These are phyloP conservation scores for Alentia gelatinosa DNA, from an alignment of 2,888 invertebrate genomes.

Conservation along the genomic window DNA sequence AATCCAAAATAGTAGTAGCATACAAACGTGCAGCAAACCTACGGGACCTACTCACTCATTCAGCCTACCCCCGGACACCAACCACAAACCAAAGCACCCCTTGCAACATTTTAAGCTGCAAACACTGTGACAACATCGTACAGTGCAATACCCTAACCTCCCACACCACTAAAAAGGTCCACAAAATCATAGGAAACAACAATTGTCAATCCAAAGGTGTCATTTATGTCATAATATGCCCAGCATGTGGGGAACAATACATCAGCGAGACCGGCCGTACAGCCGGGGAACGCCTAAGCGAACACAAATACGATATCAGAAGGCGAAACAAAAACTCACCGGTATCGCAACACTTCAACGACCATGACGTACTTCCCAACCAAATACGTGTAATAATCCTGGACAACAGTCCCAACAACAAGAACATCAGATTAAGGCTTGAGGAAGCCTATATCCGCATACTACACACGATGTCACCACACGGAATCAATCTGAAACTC, in stretches of 20 bases:
- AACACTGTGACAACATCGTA: not conserved
- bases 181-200: not conserved
- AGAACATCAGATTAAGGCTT: no score
- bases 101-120: not conserved
- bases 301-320: not conserved
- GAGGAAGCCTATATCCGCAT: no score
- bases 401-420: no score
- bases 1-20: not conserved
- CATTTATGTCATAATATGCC: not conserved
- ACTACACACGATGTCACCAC: no score
- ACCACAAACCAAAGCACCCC: not conserved
- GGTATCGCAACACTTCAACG: not conserved
- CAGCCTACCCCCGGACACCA: not conserved
- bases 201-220: not conserved
- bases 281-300: not conserved
- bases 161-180: not conserved
- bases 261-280: not conserved
- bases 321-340: not conserved
- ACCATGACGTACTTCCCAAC: not conserved
- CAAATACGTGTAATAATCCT: no score
- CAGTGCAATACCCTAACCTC: not conserved
- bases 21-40: not conserved
- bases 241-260: not conserved
- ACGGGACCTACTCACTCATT: not conserved
- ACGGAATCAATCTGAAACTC: no score